Evolutionary conservation across 2,888 invertebrate genomes (phyloP).

Genomic region (Xanthorhoe designata): DNA sequence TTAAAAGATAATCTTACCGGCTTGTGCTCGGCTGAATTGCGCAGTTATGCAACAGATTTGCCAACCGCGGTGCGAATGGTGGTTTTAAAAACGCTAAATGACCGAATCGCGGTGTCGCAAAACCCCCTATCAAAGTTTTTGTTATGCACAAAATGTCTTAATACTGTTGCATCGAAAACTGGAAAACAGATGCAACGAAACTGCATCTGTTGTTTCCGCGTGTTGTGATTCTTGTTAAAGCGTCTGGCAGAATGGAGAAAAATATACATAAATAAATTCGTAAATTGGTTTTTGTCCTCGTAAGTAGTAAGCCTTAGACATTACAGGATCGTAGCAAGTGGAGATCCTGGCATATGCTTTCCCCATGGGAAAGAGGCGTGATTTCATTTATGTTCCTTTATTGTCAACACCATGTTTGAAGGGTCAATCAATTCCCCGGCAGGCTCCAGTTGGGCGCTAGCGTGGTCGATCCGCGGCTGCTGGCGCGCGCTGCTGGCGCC

Average conservation of each 20-base stretch:
- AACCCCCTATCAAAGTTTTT: background rate
- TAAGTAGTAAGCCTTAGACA: no score
- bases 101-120: background rate
- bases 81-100: background rate
- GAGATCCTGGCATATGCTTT: no score
- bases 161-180: background rate
- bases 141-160: no score
- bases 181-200: background rate
- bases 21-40: background rate
- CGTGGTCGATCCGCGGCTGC: constrained; percentile 69
- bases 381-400: no score
- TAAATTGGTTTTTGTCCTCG: no score
- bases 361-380: no score
- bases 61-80: background rate
- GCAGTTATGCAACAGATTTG: background rate
- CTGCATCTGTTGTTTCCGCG: background rate
- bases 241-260: no score
- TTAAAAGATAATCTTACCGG: background rate
- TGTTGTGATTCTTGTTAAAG: no score
- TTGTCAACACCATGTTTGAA: no score
- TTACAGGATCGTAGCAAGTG: no score
- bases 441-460: constrained; percentile 54
- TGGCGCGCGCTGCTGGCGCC: constrained; percentile 61
- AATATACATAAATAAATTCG: no score
- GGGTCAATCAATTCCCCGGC: background rate